Evolutionary conservation across 2,113 vertebrate species (phyloP).

Genomic region (Notarius quadriscutis): DNA sequence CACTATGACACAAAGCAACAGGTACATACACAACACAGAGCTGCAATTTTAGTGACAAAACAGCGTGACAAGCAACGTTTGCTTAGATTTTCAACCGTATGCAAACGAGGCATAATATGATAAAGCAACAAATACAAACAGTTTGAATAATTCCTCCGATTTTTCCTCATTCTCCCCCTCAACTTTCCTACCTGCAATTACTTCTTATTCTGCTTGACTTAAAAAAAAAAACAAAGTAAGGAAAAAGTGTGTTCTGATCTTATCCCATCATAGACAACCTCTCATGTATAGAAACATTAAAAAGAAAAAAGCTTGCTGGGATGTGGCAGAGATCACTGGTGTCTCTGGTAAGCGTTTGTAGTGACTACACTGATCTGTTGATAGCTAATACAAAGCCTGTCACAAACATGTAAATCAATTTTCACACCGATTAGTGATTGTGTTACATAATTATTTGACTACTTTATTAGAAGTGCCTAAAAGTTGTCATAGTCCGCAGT

Average conservation of each 20-base stretch:
- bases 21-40: no score
- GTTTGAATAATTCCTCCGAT: neutral
- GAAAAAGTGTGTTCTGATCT: neutral
- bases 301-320: neutral
- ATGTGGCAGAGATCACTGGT: neutral
- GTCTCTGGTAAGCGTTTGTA: neutral
- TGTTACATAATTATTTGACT: no score
- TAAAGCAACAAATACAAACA: neutral
- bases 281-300: neutral
- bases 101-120: neutral
- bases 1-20: neutral
- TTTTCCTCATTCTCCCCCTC: neutral
- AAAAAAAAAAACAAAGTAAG: neutral
- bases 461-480: no score
- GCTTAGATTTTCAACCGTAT: neutral
- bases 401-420: constrained; percentile 5
- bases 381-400: neutral
- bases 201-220: neutral
- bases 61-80: neutral
- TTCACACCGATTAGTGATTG: no score
- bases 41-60: neutral
- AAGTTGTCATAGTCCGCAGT: no score
- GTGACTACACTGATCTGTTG: neutral
- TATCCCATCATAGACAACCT: neutral
- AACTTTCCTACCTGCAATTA: neutral